Evolutionary conservation across 2,113 vertebrate genomes (phyloP).

Genomic region (Tylochromis polylepis): DNA sequence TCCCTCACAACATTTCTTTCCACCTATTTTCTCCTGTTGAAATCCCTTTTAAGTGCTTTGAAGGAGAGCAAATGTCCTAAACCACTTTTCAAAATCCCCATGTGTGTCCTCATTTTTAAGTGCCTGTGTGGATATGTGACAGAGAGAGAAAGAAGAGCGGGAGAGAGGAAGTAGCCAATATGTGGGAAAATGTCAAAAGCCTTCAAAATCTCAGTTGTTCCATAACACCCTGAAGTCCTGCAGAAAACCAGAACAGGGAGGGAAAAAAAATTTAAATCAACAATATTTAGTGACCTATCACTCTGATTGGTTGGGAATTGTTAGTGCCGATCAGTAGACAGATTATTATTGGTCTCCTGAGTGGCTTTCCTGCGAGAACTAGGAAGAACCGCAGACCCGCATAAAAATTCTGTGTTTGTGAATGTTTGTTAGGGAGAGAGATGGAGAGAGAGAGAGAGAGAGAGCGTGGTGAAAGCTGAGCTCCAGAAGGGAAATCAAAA

Average conservation of each 20-base stretch:
- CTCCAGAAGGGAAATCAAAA: conserved; percentile 34
- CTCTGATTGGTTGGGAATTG: conserved; percentile 1
- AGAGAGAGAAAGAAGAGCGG: neutral
- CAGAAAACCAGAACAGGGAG: neutral
- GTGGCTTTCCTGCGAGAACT: conserved; percentile 25
- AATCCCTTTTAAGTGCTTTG: conserved; percentile 53
- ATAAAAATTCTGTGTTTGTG: neutral
- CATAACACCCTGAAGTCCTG: neutral
- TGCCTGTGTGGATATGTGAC: conserved; percentile 6
- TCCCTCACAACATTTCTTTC: conserved; percentile 21
- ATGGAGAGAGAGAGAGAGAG: neutral
- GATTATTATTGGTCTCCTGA: conserved; percentile 48
- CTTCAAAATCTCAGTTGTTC: conserved; percentile 14
- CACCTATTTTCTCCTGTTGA: conserved; percentile 31
- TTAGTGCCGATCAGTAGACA: conserved; percentile 34
- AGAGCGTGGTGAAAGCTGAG: conserved; percentile 41
- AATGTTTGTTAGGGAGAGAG: neutral
- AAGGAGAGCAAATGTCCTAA: conserved; percentile 56
- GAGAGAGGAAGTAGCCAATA: conserved; percentile 25
- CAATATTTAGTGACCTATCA: conserved; percentile 33
- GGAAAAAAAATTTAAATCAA: neutral
- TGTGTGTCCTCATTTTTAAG: conserved; percentile 55
- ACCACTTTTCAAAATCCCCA: conserved; percentile 56
- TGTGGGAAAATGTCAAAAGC: conserved; percentile 43
- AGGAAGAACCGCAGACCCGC: neutral